A percentile compares a stretch with the other conserved stretches of the same genome.
These are phyloP conservation scores for Trigoniulus corallinus DNA, from an alignment of 1,140 invertebrate genomes.

Conservation along the genomic window DNA sequence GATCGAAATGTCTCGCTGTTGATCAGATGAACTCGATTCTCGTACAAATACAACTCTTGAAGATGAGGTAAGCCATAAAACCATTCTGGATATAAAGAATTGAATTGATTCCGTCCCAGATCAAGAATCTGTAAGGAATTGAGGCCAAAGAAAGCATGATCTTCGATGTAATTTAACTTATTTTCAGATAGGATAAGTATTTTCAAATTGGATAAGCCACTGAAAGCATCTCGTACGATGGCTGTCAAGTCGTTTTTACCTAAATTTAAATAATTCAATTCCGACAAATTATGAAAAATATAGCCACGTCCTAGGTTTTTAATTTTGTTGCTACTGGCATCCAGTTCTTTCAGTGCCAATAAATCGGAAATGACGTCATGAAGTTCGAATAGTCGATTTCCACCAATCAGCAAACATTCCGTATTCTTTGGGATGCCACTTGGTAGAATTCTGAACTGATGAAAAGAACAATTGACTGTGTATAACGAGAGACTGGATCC, in stretches of 20 bases:
- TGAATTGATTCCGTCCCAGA: conserved; percentile 17
- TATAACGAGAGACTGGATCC: neutral
- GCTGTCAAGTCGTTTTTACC: conserved; percentile 19
- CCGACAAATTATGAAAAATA: conserved; percentile 17
- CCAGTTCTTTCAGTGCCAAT: conserved; percentile 11
- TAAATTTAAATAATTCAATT: conserved; percentile 15
- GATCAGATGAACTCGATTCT: conserved; percentile 20
- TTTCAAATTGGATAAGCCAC: conserved; percentile 14
- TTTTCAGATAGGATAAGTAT: conserved; percentile 18
- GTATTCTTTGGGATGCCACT: neutral
- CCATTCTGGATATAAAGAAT: conserved; percentile 20
- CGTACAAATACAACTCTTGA: conserved; percentile 15
- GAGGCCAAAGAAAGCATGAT: conserved; percentile 14
- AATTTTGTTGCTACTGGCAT: conserved; percentile 19
- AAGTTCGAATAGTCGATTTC: neutral
- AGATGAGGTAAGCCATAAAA: conserved; percentile 16
- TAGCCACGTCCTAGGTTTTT: conserved; percentile 18
- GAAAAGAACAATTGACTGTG: neutral
- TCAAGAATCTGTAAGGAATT: conserved; percentile 13
- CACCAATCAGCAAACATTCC: neutral
- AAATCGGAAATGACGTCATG: neutral
- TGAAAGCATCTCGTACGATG: conserved; percentile 17
- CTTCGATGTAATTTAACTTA: conserved; percentile 16
- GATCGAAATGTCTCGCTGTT: conserved; percentile 17
- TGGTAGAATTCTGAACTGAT: neutral